Conservation (phyloP, 2,113 vertebrate species). For the Athene noctua region DNA sequence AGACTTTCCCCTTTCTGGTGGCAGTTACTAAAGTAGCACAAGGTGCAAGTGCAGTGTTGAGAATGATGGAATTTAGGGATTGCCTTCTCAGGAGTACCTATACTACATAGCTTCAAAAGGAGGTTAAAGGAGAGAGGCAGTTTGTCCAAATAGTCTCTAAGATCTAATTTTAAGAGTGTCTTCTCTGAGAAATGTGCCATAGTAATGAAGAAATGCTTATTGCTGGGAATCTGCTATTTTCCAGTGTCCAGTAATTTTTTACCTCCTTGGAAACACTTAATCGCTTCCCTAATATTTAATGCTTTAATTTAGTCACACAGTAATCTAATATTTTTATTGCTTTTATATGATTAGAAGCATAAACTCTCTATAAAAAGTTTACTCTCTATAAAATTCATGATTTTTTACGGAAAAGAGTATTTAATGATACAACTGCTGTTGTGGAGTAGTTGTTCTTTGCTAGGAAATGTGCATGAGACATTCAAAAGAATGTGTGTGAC, state of each 20-base stretch:
- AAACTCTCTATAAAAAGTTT: neutral
- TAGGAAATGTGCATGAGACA: neutral
- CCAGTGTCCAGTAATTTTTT: neutral
- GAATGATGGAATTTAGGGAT: neutral
- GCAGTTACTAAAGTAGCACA: neutral
- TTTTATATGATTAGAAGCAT: neutral
- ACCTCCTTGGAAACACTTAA: neutral
- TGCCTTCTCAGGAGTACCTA: neutral
- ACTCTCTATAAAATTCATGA: neutral
- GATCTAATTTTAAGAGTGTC: neutral
- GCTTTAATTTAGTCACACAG: neutral
- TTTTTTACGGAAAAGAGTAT: neutral
- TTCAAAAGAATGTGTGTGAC: neutral
- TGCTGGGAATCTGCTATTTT: neutral
- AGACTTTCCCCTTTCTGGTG: neutral
- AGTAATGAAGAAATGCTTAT: neutral
- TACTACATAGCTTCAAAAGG: neutral
- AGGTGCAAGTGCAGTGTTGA: neutral
- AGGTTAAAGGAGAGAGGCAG: neutral
- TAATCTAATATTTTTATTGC: neutral
- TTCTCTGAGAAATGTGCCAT: neutral
- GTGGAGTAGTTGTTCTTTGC: neutral
- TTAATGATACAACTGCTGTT: neutral
- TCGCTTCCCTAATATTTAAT: neutral
- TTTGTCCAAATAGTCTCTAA: neutral